Evolutionary conservation across 2,888 invertebrate species (phyloP).

Genomic region (Sarcophaga caerulescens): DNA sequence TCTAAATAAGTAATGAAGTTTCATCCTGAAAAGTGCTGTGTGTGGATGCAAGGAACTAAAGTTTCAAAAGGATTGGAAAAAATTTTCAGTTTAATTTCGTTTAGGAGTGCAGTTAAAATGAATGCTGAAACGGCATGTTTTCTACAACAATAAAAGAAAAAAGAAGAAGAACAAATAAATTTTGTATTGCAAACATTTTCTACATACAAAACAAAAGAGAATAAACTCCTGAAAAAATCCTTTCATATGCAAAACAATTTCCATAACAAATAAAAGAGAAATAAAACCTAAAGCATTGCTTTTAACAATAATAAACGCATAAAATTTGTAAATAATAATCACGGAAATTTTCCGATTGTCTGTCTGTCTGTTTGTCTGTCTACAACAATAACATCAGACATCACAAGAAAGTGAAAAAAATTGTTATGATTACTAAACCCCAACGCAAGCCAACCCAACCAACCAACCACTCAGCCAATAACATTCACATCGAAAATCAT

Average conservation of each 20-base stretch:
- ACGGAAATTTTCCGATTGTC: constrained; percentile 1
- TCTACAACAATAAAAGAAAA: not conserved
- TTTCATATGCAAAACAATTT: constrained; percentile 31
- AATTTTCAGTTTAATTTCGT: not conserved
- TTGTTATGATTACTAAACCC: constrained; percentile 47
- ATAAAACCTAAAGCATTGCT: not conserved
- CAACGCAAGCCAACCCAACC: too few species aligned
- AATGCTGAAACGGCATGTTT: constrained; percentile 11
- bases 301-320: not conserved
- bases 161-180: constrained; percentile 4
- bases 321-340: not conserved
- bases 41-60: not conserved
- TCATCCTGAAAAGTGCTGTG: not conserved
- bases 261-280: not conserved
- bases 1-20: not conserved
- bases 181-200: constrained; percentile 9
- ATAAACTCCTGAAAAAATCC: not conserved
- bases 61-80: not conserved
- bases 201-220: not conserved
- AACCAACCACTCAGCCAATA: constrained; percentile 24
- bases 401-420: constrained; percentile 13
- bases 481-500: not conserved
- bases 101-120: not conserved
- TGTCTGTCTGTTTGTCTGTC: not conserved
- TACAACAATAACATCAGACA: constrained; percentile 2